Evolutionary conservation across 30 jellyfish, hydroid and myxozoan genomes (phyloP).

Genomic region (Pseudorhiza aurosa): DNA sequence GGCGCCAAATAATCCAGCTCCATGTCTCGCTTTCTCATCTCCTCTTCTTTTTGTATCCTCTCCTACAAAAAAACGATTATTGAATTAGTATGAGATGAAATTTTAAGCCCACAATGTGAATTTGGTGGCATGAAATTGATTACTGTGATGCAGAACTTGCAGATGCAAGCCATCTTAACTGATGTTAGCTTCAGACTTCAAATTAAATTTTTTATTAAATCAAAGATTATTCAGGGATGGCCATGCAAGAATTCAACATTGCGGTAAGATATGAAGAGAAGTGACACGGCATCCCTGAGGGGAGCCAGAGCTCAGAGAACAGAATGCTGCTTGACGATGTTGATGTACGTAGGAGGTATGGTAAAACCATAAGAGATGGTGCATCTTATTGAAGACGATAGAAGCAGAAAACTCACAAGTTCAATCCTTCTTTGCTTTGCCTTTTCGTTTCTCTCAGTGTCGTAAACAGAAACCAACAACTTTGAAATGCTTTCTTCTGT

Average conservation of each 20-base stretch:
- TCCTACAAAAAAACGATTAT: conserved; percentile 40
- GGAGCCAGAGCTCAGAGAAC: too few relatives aligned
- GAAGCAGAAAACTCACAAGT: conserved; percentile 75
- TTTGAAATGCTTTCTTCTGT: conserved; percentile 78
- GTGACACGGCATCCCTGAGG: too few relatives aligned
- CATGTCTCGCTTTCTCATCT: conserved; percentile 82
- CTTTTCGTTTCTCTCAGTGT: conserved; percentile 91
- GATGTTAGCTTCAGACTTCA: too few relatives aligned
- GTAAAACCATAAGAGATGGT: too few relatives aligned
- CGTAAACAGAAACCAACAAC: conserved; percentile 84
- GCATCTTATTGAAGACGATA: too few relatives aligned
- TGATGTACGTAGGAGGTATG: too few relatives aligned
- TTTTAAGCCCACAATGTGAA: not conserved
- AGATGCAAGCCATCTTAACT: not conserved
- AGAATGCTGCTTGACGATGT: too few relatives aligned
- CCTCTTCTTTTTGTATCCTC: conserved; percentile 76
- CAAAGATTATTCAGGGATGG: too few relatives aligned
- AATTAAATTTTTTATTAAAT: too few relatives aligned
- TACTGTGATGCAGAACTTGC: not conserved
- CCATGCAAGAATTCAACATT: not conserved
- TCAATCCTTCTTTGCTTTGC: conserved; percentile 82
- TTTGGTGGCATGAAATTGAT: not conserved
- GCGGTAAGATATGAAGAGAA: not conserved
- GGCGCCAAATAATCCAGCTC: conserved; percentile 93
- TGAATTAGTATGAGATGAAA: not conserved